phyloP scores from a whole-genome alignment of 2,888 invertebrate genomes.

The Tetrapedia diversipes region DNA sequence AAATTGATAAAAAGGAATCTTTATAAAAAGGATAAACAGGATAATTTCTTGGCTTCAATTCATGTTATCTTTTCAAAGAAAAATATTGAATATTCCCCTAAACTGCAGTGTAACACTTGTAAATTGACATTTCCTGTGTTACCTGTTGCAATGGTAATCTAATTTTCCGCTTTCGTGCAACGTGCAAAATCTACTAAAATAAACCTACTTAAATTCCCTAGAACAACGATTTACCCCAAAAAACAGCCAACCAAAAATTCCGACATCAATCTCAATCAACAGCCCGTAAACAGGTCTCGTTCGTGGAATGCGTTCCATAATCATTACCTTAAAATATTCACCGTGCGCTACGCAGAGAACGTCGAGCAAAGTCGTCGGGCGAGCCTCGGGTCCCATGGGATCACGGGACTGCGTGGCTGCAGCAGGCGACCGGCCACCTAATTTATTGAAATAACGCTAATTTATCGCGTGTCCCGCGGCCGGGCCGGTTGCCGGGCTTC shows the following conservation, averaged over 20 bases:
- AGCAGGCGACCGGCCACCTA: slow-evolving; percentile 36
- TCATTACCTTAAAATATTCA: not conserved
- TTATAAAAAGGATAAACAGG: too few relatives aligned
- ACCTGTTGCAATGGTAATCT: too few relatives aligned
- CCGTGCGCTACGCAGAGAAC: not conserved
- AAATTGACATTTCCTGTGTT: too few relatives aligned
- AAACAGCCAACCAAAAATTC: not conserved
- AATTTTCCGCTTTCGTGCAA: slow-evolving; percentile 3
- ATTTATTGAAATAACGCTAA: slow-evolving; percentile 69
- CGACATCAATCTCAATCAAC: not conserved
- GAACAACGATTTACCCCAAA: too few relatives aligned
- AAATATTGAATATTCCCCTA: too few relatives aligned
- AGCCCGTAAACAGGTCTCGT: not conserved
- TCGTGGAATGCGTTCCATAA: not conserved
- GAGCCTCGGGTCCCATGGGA: slow-evolving; percentile 3
- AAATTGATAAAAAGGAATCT: too few relatives aligned
- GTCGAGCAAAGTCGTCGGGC: slow-evolving; percentile 13
- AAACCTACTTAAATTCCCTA: too few relatives aligned
- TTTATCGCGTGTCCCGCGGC: slow-evolving; percentile 63
- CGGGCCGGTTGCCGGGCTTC: slow-evolving; percentile 43
- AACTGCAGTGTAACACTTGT: too few relatives aligned
- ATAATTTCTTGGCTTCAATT: too few relatives aligned
- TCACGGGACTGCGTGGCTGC: slow-evolving; percentile 17
- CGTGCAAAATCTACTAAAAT: too few relatives aligned
- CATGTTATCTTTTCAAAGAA: too few relatives aligned